A percentile compares a stretch with the other conserved stretches of the same genome.
Evolutionary conservation across 1,140 invertebrate species (phyloP).

Genomic region (Rhysida immarginata): DNA sequence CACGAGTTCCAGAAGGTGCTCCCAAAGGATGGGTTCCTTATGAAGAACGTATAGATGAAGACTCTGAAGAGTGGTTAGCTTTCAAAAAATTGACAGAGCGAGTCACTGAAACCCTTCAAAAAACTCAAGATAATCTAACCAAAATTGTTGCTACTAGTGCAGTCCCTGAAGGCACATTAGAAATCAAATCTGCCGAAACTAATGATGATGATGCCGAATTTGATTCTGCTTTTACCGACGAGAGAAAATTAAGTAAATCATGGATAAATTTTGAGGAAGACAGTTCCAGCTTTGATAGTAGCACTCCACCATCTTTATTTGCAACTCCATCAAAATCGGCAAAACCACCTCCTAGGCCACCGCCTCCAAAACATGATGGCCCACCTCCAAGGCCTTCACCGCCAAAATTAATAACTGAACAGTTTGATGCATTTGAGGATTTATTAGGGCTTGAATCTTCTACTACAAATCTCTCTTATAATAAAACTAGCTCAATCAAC

Average conservation of each 20-base stretch:
- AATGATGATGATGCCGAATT: neutral
- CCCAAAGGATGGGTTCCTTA: conserved; percentile 10
- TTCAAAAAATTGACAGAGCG: conserved; percentile 28
- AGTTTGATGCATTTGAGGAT: neutral
- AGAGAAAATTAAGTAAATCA: neutral
- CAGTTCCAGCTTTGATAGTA: neutral
- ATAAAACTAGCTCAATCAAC: no score
- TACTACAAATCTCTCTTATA: no score
- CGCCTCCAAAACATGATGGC: conserved; percentile 2
- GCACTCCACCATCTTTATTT: neutral
- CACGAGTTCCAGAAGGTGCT: neutral
- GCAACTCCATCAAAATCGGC: neutral
- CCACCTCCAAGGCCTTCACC: conserved; percentile 12
- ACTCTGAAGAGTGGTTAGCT: conserved; percentile 28
- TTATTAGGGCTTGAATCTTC: neutral
- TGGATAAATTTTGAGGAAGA: neutral
- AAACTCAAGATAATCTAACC: conserved; percentile 24
- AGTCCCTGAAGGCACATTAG: neutral
- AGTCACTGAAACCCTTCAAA: conserved; percentile 24
- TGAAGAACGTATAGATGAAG: conserved; percentile 19
- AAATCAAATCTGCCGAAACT: neutral
- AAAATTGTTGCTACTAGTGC: conserved; percentile 19
- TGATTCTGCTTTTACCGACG: neutral
- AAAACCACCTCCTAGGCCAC: neutral
- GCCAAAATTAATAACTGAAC: conserved; percentile 1